Conservation (phyloP, 2,797 vertebrate genomes). For the Chanos chanos region DNA sequence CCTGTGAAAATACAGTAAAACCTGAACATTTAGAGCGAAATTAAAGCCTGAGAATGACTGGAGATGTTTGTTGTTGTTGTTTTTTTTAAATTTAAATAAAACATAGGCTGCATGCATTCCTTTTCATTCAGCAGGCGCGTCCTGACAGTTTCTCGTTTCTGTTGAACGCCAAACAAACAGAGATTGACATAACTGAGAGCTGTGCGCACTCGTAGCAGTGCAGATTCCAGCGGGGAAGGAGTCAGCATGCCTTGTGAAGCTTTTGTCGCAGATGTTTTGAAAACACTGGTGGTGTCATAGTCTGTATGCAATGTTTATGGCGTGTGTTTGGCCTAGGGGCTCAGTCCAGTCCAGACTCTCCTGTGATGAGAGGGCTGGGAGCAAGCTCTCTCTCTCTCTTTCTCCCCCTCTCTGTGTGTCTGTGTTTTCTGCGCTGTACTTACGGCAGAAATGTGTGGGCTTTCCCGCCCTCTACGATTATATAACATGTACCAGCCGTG, state of each 20-base stretch:
- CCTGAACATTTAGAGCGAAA: too few relatives aligned
- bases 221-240: too few relatives aligned
- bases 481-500: slow-evolving; percentile 74
- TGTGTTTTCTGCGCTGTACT: slow-evolving; percentile 47
- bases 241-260: background rate
- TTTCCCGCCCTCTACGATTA: slow-evolving; percentile 76
- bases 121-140: slow-evolving; percentile 22
- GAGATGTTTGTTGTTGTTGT: too few relatives aligned
- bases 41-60: too few relatives aligned
- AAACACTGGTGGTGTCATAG: slow-evolving; percentile 24
- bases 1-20: too few relatives aligned
- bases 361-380: slow-evolving; percentile 64
- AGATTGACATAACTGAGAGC: too few relatives aligned
- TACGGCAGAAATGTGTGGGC: slow-evolving; percentile 67
- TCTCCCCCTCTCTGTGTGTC: slow-evolving; percentile 2
- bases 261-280: background rate
- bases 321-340: slow-evolving; percentile 21
- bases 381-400: slow-evolving; percentile 57
- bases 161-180: background rate
- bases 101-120: too few relatives aligned
- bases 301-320: slow-evolving; percentile 15
- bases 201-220: too few relatives aligned
- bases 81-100: background rate
- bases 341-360: slow-evolving; percentile 35
- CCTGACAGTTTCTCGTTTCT: slow-evolving; percentile 27